These are phyloP conservation scores for Okapia johnstoni DNA, from an alignment of 2,113 vertebrate genomes.

Conservation along the genomic window DNA sequence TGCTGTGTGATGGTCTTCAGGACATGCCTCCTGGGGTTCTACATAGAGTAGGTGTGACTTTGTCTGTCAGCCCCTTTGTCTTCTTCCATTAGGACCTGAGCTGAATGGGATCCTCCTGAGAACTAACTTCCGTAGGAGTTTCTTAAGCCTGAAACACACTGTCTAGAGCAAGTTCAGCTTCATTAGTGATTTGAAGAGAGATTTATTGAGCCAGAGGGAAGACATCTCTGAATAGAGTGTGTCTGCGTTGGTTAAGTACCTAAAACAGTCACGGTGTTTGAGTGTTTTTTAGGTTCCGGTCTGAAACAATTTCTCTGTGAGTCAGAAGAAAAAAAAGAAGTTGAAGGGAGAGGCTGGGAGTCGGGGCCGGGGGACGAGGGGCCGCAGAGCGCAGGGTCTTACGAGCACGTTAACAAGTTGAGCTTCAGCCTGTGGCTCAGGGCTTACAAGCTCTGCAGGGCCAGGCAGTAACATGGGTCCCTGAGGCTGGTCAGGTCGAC, in stretches of 20 bases:
- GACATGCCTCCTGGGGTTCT: background rate
- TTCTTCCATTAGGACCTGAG: background rate
- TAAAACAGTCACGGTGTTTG: background rate
- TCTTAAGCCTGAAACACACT: background rate
- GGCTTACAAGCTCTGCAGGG: too few relatives aligned
- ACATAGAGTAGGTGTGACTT: background rate
- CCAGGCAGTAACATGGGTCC: background rate
- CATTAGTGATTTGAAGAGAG: conserved; percentile 39
- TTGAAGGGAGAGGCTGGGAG: background rate
- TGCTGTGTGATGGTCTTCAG: fast-evolving
- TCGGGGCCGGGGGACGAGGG: background rate
- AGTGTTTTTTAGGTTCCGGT: background rate
- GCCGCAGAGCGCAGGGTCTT: fast-evolving
- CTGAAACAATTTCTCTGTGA: conserved; percentile 34
- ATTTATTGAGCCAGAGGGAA: conserved; percentile 9
- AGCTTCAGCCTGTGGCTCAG: background rate
- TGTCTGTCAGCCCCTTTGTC: background rate
- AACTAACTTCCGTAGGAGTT: background rate
- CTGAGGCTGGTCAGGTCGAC: fast-evolving
- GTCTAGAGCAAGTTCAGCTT: conserved; percentile 26
- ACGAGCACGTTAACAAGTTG: background rate
- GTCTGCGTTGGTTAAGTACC: background rate
- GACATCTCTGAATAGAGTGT: background rate
- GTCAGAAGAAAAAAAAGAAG: background rate
- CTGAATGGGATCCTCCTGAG: background rate